Percentiles rank a stretch among this genome's conserved stretches.
phyloP scores from a whole-genome alignment of 2,888 invertebrate genomes.

The Trissoscelio sp. region DNA sequence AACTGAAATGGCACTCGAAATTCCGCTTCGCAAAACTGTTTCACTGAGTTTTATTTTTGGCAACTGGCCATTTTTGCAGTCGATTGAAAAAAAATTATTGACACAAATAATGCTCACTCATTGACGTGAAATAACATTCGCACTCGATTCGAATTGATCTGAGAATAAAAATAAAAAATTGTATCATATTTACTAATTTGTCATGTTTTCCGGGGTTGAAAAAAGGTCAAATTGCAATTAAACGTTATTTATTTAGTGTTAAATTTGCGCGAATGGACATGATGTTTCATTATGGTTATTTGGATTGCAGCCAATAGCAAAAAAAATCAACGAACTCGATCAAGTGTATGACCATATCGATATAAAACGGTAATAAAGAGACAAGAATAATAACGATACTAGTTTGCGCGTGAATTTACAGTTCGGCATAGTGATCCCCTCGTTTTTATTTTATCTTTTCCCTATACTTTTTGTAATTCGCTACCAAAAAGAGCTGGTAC shows the following conservation, averaged over 20 bases:
- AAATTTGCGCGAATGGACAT: conserved; percentile 53
- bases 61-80: no score
- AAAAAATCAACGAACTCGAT: conserved; percentile 50
- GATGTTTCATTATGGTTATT: conserved; percentile 76
- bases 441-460: no score
- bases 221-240: conserved; percentile 26
- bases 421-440: conserved; percentile 12
- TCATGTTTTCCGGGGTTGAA: no score
- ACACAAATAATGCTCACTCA: no score
- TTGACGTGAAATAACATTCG: no score
- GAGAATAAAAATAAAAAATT: no score
- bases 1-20: not conserved
- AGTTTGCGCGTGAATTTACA: conserved; percentile 36
- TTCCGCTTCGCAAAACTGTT: not conserved
- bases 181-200: no score
- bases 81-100: no score
- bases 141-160: no score
- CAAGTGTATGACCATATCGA: conserved; percentile 36
- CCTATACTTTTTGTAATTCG: conserved; percentile 11
- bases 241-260: conserved; percentile 29
- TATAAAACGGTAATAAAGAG: conserved; percentile 48
- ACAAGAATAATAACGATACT: conserved; percentile 41
- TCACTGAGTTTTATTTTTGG: no score
- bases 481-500: conserved; percentile 9
- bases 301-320: conserved; percentile 75